phyloP scores from a whole-genome alignment of 1,140 invertebrate genomes.

The Hyles euphorbiae region DNA sequence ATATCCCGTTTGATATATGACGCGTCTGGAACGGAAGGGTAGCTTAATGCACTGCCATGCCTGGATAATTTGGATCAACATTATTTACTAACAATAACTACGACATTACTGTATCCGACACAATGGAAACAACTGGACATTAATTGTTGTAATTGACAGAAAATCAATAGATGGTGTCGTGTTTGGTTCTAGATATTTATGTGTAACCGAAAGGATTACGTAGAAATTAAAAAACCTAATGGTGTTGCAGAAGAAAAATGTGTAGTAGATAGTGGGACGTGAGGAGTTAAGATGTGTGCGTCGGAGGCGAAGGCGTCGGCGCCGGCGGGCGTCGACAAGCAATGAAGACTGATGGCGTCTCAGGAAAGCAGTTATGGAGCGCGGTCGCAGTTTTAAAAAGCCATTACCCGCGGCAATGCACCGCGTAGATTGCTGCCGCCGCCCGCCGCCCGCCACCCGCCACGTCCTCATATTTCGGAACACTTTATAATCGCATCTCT shows the following conservation, averaged over 20 bases:
- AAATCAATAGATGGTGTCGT: too few relatives aligned
- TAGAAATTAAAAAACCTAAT: conserved; percentile 27
- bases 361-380: conserved; percentile 67
- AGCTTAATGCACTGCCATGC: conserved; percentile 28
- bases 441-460: conserved; percentile 40
- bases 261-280: conserved; percentile 50
- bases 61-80: conserved; percentile 17
- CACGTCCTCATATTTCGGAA: conserved; percentile 68
- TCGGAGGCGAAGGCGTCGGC: conserved; percentile 32
- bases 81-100: too few relatives aligned
- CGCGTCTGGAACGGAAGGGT: conserved; percentile 44
- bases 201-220: conserved; percentile 1
- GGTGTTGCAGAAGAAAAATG: conserved; percentile 39
- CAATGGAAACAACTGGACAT: too few relatives aligned
- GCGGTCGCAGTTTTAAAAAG: conserved; percentile 74
- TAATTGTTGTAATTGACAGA: too few relatives aligned
- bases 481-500: conserved; percentile 73
- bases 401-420: conserved; percentile 70
- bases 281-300: conserved; percentile 62
- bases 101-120: background rate
- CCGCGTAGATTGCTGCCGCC: conserved; percentile 60
- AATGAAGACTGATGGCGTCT: conserved; percentile 74
- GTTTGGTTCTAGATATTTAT: too few relatives aligned
- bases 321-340: conserved; percentile 60
- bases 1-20: conserved; percentile 60